phyloP scores from a whole-genome alignment of 2,888 invertebrate species.

The Cheilosia soror region DNA sequence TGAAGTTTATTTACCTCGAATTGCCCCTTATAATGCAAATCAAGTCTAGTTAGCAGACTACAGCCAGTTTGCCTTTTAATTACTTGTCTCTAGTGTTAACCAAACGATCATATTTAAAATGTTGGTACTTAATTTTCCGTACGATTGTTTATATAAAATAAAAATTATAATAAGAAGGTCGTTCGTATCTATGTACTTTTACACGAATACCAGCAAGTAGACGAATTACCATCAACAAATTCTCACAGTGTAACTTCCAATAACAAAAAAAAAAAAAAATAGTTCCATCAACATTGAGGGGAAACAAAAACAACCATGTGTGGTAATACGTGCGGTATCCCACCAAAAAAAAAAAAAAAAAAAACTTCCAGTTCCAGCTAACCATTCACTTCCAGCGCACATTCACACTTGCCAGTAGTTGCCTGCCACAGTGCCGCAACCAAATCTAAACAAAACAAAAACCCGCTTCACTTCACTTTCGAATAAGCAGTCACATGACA shows the following conservation, averaged over 20 bases:
- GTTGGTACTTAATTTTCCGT: not conserved
- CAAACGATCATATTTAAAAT: not conserved
- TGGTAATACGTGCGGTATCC: slow-evolving; percentile 23
- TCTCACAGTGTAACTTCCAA: slow-evolving; percentile 29
- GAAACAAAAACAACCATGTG: slow-evolving; percentile 30
- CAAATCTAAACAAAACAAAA: slow-evolving; percentile 24
- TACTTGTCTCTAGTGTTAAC: not conserved
- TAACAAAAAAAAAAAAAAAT: not conserved
- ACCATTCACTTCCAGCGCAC: slow-evolving; percentile 66
- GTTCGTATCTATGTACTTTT: not conserved
- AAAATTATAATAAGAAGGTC: not conserved
- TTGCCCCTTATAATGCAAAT: slow-evolving; percentile 15
- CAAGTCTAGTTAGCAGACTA: slow-evolving; percentile 1
- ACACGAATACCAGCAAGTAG: not conserved
- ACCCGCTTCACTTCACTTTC: slow-evolving; percentile 63
- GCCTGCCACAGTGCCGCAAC: not conserved
- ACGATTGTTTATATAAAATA: not conserved
- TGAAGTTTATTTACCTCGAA: slow-evolving; percentile 4
- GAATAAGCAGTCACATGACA: slow-evolving; percentile 34
- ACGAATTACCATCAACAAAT: not conserved
- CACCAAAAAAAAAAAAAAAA: not conserved
- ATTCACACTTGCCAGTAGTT: slow-evolving; percentile 25
- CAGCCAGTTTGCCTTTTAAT: slow-evolving; percentile 8
- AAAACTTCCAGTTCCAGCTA: slow-evolving; percentile 49
- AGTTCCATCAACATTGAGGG: slow-evolving; percentile 33